Evolutionary conservation across 2,797 vertebrate species (phyloP), one percentile per base, ranked within the genome.

Genomic region (Fistularia tabacaria): DNA sequence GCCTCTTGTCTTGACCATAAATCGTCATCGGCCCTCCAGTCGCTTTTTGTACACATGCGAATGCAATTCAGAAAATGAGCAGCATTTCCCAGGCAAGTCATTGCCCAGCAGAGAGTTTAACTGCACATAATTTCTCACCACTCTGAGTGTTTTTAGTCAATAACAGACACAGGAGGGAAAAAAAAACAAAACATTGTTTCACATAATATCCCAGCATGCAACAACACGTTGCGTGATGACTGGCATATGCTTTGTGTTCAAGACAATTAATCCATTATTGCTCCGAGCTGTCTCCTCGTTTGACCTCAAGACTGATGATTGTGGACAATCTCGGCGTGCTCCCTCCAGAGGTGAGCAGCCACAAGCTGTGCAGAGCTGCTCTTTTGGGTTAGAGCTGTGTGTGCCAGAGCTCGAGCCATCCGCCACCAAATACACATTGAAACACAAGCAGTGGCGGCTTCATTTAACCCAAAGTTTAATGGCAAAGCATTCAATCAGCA

Each of bases 1-100:
- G 47, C 54, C 60, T 69, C 59, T 58, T 57, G 66, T 53, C 45
- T 25, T 56, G 43, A 56, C 63, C 71, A 80, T 84, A 74, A 84
- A 86, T 25, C 25, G 5, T 87, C 82, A 76, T 77, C 67, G 71
- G 46, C 48, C 48, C 49, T 84, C 61, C 74, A 62, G 59, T 66
- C 50, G 63, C 45, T 51, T 45, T 56, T 47, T 38, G 40, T 48
- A 71, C 49, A 69, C 68, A 77, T 76, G 79, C 71, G 83, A 67
- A 66, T 47, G 63, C 71, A 68, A 71, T 78, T 62, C 68, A 71
- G 59, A 75, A 79, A 72, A 75, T 59, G 67, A 75, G 76, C 38
- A 7, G 51, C 64, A 57, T 74, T 54, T 83, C 73, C 75, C 54
- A 51, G 38, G 62, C 59, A 75, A 56, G 70, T 10, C 49, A 50